phyloP scores from a whole-genome alignment of 2,797 vertebrate species.

The Lindbergichthys nudifrons region DNA sequence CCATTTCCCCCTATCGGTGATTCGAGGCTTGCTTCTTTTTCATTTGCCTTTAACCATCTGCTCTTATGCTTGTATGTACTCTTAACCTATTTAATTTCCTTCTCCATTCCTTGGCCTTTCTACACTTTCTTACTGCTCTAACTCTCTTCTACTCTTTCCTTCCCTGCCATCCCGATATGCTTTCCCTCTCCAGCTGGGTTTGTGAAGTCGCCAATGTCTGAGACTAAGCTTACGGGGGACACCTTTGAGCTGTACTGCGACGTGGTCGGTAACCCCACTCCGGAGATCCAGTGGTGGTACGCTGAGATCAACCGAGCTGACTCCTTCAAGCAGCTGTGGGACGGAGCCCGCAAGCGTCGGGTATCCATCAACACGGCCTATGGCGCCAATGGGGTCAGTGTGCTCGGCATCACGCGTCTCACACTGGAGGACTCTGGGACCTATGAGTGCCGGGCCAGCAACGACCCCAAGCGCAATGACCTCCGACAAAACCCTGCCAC shows the following conservation, averaged over 20 bases:
- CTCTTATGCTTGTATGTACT: conserved; percentile 63
- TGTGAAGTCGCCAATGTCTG: conserved; percentile 99
- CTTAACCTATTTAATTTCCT: conserved; percentile 67
- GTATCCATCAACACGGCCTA: conserved; percentile 97
- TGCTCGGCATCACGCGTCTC: conserved; percentile 95
- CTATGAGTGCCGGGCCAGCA: conserved; percentile 99
- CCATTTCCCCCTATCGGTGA: conserved; percentile 63
- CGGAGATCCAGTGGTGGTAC: conserved; percentile 99
- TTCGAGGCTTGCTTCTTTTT: conserved; percentile 75
- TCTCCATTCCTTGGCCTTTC: conserved; percentile 40
- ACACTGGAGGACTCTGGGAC: conserved; percentile 98
- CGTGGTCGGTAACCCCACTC: conserved; percentile 96
- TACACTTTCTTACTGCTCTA: too few species aligned
- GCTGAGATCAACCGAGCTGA: conserved; percentile 97
- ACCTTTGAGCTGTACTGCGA: conserved; percentile 99
- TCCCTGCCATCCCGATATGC: conserved; percentile 61
- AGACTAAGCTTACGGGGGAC: conserved; percentile 99
- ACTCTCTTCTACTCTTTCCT: conserved; percentile 56
- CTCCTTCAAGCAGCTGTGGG: conserved; percentile 99
- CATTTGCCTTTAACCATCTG: conserved; percentile 77
- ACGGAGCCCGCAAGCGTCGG: conserved; percentile 94
- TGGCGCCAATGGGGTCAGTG: conserved; percentile 95
- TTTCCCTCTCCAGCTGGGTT: conserved; percentile 96
- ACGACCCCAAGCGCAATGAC: conserved; percentile 97
- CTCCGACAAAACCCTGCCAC: conserved; percentile 97